A percentile compares a stretch with the other conserved stretches of the same genome.
Conservation (phyloP, 2,113 vertebrate species). For the Euleptes europaea region DNA sequence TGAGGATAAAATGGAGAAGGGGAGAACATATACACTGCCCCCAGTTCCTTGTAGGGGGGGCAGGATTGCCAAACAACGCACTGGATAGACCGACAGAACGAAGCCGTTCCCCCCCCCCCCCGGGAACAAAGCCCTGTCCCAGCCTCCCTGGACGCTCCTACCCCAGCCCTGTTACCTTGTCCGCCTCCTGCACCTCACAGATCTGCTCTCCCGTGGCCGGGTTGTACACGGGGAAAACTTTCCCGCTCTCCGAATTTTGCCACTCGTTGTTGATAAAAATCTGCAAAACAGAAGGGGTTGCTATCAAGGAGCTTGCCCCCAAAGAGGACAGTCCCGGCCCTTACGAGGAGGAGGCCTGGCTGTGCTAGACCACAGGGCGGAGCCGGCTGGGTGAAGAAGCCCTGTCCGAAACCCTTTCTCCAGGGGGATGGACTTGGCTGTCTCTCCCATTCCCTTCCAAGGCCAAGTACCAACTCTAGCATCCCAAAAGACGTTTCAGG, state of each 20-base stretch:
- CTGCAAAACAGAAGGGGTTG: conserved; percentile 67
- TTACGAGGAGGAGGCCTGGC: neutral
- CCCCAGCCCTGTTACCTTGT: conserved; percentile 82
- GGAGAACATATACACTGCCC: too few relatives aligned
- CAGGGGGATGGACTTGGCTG: too few relatives aligned
- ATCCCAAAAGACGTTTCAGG: neutral
- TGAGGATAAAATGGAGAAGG: too few relatives aligned
- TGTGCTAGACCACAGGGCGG: neutral
- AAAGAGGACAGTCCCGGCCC: neutral
- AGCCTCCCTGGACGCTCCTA: too few relatives aligned
- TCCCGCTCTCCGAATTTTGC: conserved; percentile 93
- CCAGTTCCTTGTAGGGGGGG: too few relatives aligned
- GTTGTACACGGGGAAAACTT: conserved; percentile 88
- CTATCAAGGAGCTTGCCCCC: neutral
- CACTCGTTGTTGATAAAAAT: conserved; percentile 99
- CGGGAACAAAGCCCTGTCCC: too few relatives aligned
- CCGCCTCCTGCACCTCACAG: conserved; percentile 96
- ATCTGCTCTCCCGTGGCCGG: conserved; percentile 94
- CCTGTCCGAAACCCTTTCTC: too few relatives aligned
- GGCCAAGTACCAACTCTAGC: neutral
- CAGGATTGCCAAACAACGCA: too few relatives aligned
- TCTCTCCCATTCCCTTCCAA: too few relatives aligned
- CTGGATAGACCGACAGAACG: too few relatives aligned
- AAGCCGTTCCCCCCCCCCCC: too few relatives aligned
- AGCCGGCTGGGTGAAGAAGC: too few relatives aligned